A percentile compares a stretch with the other conserved stretches of the same genome.
Conservation (phyloP, 1,140 invertebrate genomes). For the Brachionus rubens region DNA sequence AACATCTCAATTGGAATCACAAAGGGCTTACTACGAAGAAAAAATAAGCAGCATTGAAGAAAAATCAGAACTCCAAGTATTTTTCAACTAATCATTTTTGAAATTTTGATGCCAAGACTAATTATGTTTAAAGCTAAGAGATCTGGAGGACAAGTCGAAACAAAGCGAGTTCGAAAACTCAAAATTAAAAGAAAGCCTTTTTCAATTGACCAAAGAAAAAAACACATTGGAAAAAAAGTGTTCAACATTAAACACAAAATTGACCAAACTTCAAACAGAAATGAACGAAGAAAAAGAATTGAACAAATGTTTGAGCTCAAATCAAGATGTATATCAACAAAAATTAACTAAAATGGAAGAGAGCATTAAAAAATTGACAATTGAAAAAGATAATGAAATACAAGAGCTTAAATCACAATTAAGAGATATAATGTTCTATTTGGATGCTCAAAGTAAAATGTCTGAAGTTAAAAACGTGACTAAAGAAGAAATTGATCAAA, state of each 20-base stretch:
- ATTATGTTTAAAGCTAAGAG: background rate
- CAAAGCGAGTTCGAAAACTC: constrained; percentile 30
- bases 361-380: constrained; percentile 58
- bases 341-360: constrained; percentile 68
- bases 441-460: constrained; percentile 75
- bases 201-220: constrained; percentile 57
- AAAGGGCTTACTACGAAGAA: constrained; percentile 87
- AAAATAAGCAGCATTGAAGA: constrained; percentile 67
- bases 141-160: constrained; percentile 50
- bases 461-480: constrained; percentile 5
- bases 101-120: background rate
- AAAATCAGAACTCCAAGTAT: background rate
- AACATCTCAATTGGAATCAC: constrained; percentile 91
- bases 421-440: constrained; percentile 89
- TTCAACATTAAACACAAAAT: constrained; percentile 49
- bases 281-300: constrained; percentile 75
- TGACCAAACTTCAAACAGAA: constrained; percentile 63
- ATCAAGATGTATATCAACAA: constrained; percentile 74
- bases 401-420: constrained; percentile 82
- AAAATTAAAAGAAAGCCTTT: constrained; percentile 55
- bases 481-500: constrained; percentile 30
- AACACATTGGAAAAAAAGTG: constrained; percentile 55
- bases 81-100: background rate
- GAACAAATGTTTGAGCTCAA: constrained; percentile 71
- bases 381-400: constrained; percentile 65